Evolutionary conservation across 92 coral and sea anemone species (phyloP).

Genomic region (Umimayanthus kanabou): DNA sequence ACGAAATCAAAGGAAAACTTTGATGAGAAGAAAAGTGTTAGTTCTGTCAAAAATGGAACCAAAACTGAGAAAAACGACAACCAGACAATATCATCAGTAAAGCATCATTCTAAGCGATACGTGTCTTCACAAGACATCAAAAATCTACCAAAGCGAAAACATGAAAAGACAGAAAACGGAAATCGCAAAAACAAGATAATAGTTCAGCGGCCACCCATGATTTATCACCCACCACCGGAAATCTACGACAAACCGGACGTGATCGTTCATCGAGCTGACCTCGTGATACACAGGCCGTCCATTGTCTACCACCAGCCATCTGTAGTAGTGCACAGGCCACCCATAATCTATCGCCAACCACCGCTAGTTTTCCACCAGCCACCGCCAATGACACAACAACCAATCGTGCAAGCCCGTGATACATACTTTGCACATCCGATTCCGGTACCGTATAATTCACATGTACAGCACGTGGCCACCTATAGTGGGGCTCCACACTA

Average conservation of each 20-base stretch:
- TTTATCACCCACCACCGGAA: conserved; percentile 92
- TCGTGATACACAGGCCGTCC: conserved; percentile 86
- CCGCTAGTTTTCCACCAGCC: conserved; percentile 93
- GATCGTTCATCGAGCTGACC: conserved; percentile 82
- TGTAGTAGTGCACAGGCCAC: conserved; percentile 85
- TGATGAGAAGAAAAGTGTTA: background rate
- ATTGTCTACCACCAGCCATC: conserved; percentile 84
- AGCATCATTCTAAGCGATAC: conserved; percentile 25
- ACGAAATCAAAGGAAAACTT: background rate
- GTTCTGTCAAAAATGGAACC: background rate
- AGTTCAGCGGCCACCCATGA: conserved; percentile 80
- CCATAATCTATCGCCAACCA: conserved; percentile 80
- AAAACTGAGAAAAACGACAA: background rate
- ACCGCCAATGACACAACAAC: conserved; percentile 80
- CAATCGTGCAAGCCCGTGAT: conserved; percentile 75
- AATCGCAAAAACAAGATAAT: conserved; percentile 60
- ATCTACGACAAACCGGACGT: conserved; percentile 81
- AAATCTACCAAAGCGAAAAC: background rate
- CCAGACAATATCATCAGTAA: background rate
- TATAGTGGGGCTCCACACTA: conserved; percentile 80
- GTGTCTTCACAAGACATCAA: background rate
- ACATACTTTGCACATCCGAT: conserved; percentile 67
- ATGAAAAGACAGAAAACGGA: conserved; percentile 45
- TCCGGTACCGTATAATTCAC: conserved; percentile 60
- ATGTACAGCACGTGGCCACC: conserved; percentile 56